Percentiles rank a stretch among this genome's conserved stretches.
Evolutionary conservation across 2,113 vertebrate genomes (phyloP).

Genomic region (Gallinago jamesoni): DNA sequence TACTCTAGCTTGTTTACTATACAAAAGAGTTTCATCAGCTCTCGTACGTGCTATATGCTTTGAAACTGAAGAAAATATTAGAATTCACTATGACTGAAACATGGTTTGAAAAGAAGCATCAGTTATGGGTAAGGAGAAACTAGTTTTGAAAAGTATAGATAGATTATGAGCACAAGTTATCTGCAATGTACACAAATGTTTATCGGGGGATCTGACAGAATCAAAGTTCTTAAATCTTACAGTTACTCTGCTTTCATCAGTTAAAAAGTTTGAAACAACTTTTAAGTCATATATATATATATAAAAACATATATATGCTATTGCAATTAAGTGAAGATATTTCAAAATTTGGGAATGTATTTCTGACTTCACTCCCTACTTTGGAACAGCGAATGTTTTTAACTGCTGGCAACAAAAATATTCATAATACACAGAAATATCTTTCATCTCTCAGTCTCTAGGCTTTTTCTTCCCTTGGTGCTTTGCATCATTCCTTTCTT

Average conservation of each 20-base stretch:
- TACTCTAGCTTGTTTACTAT: not conserved
- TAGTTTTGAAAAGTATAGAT: not conserved
- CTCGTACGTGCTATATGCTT: not conserved
- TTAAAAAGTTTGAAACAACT: not conserved
- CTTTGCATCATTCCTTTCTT: not conserved
- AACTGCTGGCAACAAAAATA: not conserved
- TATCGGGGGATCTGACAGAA: not conserved
- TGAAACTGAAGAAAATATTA: not conserved
- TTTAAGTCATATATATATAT: not conserved
- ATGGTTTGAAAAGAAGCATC: not conserved
- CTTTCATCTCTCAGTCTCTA: not conserved
- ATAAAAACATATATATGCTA: not conserved
- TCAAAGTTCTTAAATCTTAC: not conserved
- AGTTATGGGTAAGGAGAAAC: not conserved
- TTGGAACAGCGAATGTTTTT: not conserved
- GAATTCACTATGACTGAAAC: not conserved
- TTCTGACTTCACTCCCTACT: not conserved
- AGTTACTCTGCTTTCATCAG: not conserved
- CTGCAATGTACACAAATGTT: not conserved
- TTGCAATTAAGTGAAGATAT: not conserved
- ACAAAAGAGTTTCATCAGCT: not conserved
- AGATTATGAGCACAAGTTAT: not conserved
- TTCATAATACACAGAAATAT: not conserved
- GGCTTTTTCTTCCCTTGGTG: not conserved
- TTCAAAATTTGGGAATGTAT: not conserved